phyloP scores from a whole-genome alignment of 2,888 invertebrate species.

The Allolobophora icterica region DNA sequence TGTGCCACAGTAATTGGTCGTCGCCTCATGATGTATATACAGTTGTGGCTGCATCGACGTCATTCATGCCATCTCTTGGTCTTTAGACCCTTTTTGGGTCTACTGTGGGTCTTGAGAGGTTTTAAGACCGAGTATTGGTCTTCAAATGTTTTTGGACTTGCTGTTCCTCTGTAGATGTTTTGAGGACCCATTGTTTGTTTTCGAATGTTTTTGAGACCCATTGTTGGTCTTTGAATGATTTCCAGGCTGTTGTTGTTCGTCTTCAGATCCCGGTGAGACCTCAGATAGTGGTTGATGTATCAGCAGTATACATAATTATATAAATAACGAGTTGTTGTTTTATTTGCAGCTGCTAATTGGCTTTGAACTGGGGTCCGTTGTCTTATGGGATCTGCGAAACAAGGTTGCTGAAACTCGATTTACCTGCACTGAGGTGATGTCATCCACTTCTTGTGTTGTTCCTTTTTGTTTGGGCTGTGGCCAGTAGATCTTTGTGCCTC shows the following conservation, averaged over 20 bases:
- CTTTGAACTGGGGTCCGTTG: slow-evolving; percentile 91
- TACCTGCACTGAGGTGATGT: slow-evolving; percentile 60
- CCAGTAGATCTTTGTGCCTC: not conserved
- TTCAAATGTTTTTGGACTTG: not conserved
- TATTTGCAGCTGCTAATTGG: slow-evolving; percentile 85
- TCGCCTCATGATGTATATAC: not conserved
- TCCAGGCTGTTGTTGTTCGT: too few relatives aligned
- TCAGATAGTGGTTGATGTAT: too few relatives aligned
- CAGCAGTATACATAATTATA: too few relatives aligned
- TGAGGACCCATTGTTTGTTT: too few relatives aligned
- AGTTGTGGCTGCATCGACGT: not conserved
- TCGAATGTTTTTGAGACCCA: too few relatives aligned
- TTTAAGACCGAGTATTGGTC: not conserved
- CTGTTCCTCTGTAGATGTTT: not conserved
- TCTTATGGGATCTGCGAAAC: slow-evolving; percentile 91
- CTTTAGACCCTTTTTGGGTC: not conserved
- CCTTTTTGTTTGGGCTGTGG: not conserved
- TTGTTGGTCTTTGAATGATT: too few relatives aligned
- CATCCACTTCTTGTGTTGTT: not conserved
- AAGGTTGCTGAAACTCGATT: slow-evolving; percentile 78
- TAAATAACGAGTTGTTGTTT: not conserved
- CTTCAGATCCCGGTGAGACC: too few relatives aligned
- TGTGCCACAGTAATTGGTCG: not conserved
- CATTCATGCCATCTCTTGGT: too few relatives aligned
- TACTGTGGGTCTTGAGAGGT: not conserved